Base-by-base conservation (phyloP, 2,888 invertebrate genomes). In the Caenorhabditis zanzibari region DNA sequence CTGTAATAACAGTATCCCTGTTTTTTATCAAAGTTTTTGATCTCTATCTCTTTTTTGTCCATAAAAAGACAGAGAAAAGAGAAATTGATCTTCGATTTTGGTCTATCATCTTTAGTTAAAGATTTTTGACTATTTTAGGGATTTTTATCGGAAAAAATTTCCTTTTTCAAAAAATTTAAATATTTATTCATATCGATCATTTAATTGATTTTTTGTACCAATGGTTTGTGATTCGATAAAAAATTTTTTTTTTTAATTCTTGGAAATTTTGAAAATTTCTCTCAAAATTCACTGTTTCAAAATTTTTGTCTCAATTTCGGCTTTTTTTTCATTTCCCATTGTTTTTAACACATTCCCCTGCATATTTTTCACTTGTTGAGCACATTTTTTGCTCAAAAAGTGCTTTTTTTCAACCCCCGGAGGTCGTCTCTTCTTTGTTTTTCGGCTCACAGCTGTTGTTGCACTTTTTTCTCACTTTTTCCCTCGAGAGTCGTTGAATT, bases 11-110 rank as follows among this genome's bases (percentile, higher is more conserved):
- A 32, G n/a, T n/a, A n/a, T n/a, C n/a, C n/a, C n/a, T n/a, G n/a
- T n/a, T 47, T 47, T 47, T 47, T 44, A 44, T 12, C 19, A 19
- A n/a, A 47, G 47, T 47, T 47, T 47, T 47, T 47, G 47, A 47
- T 47, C 47, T 47, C 0, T 19, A 7, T 19, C 19, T 6, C n/a
- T 19, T 38, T 38, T 38, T 38, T 38, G 2, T 38, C 12, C 44
- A 16, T 44, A 44, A 16, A 12, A 12, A 44, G 19, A 6, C n/a
- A 19, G n/a, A 22, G 22, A 19, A 32, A 26, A 58, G 35, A 28
- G 32, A 26, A 12, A 26, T 22, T 56, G 26, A 28, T 56, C 22
- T 56, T 56, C 26, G 56, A 56, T 58, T 58, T 32, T 19, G 28
- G 19, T 58, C 10, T 28, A 14, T 14, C 12, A 28, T 58, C n/a